A percentile compares a stretch with the other conserved stretches of the same genome.
phyloP scores from a whole-genome alignment of 2,797 vertebrate species.

The Girardinus metallicus region DNA sequence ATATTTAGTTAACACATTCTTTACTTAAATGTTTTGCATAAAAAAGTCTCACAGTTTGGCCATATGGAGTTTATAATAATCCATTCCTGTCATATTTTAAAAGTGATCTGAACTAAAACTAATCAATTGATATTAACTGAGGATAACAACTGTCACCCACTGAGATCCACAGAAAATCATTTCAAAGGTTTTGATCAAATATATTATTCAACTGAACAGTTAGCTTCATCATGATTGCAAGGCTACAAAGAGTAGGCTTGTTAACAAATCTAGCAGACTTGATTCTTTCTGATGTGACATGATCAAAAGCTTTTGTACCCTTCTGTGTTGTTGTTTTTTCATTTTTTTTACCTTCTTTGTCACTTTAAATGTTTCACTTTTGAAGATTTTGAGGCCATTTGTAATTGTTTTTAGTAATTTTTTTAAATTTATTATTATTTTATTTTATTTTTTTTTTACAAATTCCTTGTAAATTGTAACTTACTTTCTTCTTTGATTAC shows the following conservation, averaged over 20 bases:
- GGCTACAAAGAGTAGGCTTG: neutral
- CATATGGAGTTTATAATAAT: neutral
- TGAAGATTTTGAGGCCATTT: neutral
- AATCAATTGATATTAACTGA: neutral
- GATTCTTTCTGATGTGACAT: neutral
- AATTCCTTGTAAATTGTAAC: neutral
- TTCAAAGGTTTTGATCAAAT: neutral
- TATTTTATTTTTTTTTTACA: neutral
- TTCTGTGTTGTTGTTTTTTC: neutral
- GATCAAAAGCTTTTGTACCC: neutral
- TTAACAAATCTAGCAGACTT: neutral
- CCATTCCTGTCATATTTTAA: neutral
- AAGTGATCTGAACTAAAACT: neutral
- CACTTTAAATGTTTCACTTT: neutral
- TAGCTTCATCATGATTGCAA: neutral
- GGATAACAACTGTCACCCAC: neutral
- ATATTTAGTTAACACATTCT: neutral
- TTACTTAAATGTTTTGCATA: neutral
- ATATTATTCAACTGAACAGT: neutral
- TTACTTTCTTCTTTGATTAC: neutral
- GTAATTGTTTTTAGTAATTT: neutral
- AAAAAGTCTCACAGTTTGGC: neutral
- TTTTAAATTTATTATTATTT: no score
- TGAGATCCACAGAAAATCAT: neutral
- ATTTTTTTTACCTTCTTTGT: neutral